Percentiles rank a stretch among this genome's conserved stretches.
These are phyloP conservation scores for Cuculus canorus DNA, from an alignment of 2,797 vertebrate genomes.

Conservation along the genomic window DNA sequence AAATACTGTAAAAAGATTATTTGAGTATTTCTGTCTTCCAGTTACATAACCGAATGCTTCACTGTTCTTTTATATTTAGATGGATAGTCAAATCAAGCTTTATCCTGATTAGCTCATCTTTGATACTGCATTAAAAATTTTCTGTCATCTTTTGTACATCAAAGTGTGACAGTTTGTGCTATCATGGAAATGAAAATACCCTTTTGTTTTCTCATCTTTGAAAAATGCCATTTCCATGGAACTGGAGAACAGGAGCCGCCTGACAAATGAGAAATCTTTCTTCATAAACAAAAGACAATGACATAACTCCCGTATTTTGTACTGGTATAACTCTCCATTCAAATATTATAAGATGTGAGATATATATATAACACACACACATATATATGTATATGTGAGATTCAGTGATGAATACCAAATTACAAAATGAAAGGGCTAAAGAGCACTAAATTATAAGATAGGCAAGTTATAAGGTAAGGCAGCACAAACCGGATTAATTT, in stretches of 20 bases:
- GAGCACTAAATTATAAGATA: not conserved
- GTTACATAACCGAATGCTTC: not conserved
- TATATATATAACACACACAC: no score
- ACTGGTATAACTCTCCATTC: constrained; percentile 54
- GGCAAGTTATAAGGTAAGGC: not conserved
- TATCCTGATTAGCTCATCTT: constrained; percentile 59
- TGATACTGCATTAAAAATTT: constrained; percentile 68
- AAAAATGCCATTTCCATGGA: constrained; percentile 61
- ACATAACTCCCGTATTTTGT: constrained; percentile 17
- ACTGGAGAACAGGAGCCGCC: constrained; percentile 37
- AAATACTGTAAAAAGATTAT: not conserved
- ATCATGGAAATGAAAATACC: not conserved
- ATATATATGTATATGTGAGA: no score
- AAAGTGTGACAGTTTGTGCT: constrained; percentile 45
- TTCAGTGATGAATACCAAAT: constrained; percentile 18
- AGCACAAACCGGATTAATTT: not conserved
- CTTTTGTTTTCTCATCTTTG: constrained; percentile 39
- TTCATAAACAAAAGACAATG: constrained; percentile 45
- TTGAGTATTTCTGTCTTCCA: not conserved
- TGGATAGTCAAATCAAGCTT: constrained; percentile 69
- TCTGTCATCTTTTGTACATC: constrained; percentile 54
- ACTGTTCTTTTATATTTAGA: constrained; percentile 13
- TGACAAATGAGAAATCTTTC: constrained; percentile 62
- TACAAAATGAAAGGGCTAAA: constrained; percentile 40
- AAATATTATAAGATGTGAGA: constrained; percentile 73